These are phyloP conservation scores for Sycophila sp. DNA, from an alignment of 1,140 invertebrate species.

Conservation along the genomic window DNA sequence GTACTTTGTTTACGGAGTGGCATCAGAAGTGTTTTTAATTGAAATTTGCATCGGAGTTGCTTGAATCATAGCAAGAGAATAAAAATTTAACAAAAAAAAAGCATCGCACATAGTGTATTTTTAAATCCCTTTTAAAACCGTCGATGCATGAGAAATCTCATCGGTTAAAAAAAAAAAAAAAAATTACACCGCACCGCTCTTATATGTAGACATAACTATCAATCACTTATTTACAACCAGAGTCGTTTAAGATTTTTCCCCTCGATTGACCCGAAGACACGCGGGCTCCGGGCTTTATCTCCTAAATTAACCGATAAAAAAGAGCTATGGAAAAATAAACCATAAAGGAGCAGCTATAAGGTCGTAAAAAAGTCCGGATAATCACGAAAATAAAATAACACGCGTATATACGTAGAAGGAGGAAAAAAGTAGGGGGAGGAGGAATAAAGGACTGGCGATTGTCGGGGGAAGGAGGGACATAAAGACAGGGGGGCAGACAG, in stretches of 20 bases:
- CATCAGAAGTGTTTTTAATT: too few species aligned
- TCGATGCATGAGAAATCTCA: too few species aligned
- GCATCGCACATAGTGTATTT: too few species aligned
- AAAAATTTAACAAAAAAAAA: too few species aligned
- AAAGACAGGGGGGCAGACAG: conserved; percentile 13
- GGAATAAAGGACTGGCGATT: conserved; percentile 22
- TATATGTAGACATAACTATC: conserved; percentile 16
- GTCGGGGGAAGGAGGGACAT: conserved; percentile 13
- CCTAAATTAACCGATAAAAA: not conserved
- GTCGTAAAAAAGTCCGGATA: conserved; percentile 13
- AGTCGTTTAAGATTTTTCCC: not conserved
- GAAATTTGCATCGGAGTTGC: too few species aligned
- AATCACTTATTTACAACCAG: not conserved
- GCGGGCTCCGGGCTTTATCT: not conserved
- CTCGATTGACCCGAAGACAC: not conserved
- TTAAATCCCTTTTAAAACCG: too few species aligned
- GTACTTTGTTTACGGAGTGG: too few species aligned
- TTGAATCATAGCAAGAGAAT: too few species aligned
- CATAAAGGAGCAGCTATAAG: not conserved
- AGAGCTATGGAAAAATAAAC: not conserved
- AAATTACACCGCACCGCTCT: not conserved
- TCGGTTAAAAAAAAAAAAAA: too few species aligned
- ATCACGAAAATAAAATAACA: conserved; percentile 31
- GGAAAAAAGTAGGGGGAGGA: too few species aligned
- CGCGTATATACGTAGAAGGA: not conserved